Conservation (phyloP, 2,888 invertebrate genomes). For the Tenthredo mesomela region DNA sequence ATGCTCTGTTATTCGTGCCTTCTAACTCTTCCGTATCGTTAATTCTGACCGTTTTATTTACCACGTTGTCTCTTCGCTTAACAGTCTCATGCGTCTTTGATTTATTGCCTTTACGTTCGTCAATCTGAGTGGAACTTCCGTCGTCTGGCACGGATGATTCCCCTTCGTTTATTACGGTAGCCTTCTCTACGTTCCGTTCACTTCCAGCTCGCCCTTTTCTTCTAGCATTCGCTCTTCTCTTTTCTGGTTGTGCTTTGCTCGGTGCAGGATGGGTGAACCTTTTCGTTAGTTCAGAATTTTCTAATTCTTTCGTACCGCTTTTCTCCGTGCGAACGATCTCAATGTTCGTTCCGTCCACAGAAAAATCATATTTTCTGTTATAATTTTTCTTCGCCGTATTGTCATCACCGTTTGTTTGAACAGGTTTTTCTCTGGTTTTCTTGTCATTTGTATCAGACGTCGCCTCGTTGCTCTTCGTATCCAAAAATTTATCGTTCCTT, state of each 20-base stretch:
- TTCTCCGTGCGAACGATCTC: neutral
- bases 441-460: neutral
- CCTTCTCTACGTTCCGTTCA: conserved; percentile 30
- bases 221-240: neutral
- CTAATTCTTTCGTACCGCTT: neutral
- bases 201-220: conserved; percentile 19
- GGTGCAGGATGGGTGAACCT: neutral
- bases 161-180: conserved; percentile 44
- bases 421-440: neutral
- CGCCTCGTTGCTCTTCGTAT: neutral
- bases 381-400: neutral
- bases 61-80: neutral
- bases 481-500: neutral
- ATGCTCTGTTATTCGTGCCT: neutral
- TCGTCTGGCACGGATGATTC: conserved; percentile 39
- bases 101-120: conserved; percentile 1
- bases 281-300: neutral
- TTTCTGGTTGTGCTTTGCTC: neutral
- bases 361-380: conserved; percentile 34
- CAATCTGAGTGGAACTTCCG: neutral
- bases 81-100: neutral
- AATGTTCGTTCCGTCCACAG: conserved; percentile 17
- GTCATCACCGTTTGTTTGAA: neutral
- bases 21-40: neutral
- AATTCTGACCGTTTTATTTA: neutral